Evolutionary conservation across 2,888 invertebrate species (phyloP).

Genomic region (Athalia rosae): DNA sequence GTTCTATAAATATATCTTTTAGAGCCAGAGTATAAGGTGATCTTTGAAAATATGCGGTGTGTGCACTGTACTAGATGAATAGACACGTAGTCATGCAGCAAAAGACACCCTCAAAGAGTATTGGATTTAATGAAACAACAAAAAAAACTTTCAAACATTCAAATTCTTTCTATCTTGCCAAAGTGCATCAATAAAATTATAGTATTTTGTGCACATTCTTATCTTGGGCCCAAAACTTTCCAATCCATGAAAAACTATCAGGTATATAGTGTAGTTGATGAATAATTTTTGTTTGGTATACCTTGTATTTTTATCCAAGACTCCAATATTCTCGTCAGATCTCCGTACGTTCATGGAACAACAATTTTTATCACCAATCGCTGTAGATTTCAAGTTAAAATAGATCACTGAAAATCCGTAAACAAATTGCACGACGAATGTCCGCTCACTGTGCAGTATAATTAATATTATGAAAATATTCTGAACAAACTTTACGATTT

Average conservation of each 20-base stretch:
- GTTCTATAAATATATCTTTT: slow-evolving; percentile 30
- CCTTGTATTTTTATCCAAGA: not conserved
- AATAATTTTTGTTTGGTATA: not conserved
- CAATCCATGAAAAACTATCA: not conserved
- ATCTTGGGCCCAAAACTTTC: no score
- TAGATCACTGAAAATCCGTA: no score
- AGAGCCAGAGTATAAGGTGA: slow-evolving; percentile 21
- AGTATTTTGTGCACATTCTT: no score
- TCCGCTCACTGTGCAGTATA: not conserved
- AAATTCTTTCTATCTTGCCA: no score
- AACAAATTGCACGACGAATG: not conserved
- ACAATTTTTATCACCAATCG: no score
- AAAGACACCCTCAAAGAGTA: no score
- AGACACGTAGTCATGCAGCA: not conserved
- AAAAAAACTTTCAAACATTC: no score
- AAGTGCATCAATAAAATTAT: no score
- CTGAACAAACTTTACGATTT: no score
- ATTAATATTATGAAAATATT: not conserved
- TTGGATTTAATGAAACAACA: no score
- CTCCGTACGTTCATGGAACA: not conserved
- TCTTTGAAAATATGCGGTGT: slow-evolving; percentile 3
- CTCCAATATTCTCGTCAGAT: not conserved
- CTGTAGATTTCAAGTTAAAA: no score
- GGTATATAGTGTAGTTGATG: not conserved
- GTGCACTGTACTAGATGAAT: slow-evolving; percentile 12